phyloP scores from a whole-genome alignment of 2,888 invertebrate genomes.

The Nymphalis polychloros region DNA sequence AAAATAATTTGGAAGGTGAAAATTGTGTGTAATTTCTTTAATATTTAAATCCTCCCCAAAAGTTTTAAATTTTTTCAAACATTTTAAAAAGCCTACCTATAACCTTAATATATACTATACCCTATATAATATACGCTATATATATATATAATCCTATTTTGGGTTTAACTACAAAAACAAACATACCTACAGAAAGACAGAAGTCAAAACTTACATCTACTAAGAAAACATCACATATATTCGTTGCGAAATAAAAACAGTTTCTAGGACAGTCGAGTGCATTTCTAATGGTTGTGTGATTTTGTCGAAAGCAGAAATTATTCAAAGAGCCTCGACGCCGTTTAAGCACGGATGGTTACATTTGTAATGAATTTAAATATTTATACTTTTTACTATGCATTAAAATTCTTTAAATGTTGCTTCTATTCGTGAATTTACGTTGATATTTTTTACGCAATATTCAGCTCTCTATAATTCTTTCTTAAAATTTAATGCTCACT shows the following conservation, averaged over 20 bases:
- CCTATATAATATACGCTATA: too few relatives aligned
- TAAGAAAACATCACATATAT: constrained; percentile 34
- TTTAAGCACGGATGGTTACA: constrained; percentile 18
- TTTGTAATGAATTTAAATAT: constrained; percentile 26
- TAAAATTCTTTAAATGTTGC: background rate
- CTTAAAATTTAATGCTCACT: too few relatives aligned
- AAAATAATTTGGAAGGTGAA: too few relatives aligned
- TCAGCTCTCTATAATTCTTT: too few relatives aligned
- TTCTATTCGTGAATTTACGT: background rate
- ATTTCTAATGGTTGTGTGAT: constrained; percentile 30
- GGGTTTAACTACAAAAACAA: background rate
- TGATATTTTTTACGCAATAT: background rate
- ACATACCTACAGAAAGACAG: background rate
- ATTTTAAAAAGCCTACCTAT: too few relatives aligned
- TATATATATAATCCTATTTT: background rate
- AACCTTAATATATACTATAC: too few relatives aligned
- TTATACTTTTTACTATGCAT: background rate
- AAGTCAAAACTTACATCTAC: constrained; percentile 36
- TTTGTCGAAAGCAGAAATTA: constrained; percentile 29
- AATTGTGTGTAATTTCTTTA: too few relatives aligned
- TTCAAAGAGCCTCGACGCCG: constrained; percentile 13
- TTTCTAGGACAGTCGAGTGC: constrained; percentile 28
- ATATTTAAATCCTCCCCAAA: too few relatives aligned
- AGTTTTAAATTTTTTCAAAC: background rate
- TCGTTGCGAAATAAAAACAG: constrained; percentile 19